Evolutionary conservation across 2,113 vertebrate genomes (phyloP).

Genomic region (Xiphophorus couchianus): DNA sequence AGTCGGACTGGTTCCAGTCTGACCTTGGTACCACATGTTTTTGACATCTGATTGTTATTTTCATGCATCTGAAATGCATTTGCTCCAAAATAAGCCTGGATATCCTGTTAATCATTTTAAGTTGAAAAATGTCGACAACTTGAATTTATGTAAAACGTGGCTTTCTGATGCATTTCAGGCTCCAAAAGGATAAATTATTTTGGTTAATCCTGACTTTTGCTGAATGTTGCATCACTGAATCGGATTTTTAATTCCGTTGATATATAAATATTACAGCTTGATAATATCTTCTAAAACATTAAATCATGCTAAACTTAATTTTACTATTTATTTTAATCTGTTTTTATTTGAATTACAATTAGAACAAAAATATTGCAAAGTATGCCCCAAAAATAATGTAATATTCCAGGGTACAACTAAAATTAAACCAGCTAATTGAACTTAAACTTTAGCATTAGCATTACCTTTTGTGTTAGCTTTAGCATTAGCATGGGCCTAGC

Average conservation of each 20-base stretch:
- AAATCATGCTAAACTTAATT: neutral
- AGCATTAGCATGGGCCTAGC: too few relatives aligned
- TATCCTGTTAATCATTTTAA: neutral
- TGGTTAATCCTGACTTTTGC: neutral
- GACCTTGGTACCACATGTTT: slow-evolving; percentile 44
- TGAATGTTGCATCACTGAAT: neutral
- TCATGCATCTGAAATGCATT: neutral
- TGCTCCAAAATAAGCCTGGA: neutral
- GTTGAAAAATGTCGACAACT: neutral
- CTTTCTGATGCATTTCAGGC: too few relatives aligned
- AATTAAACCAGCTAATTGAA: too few relatives aligned
- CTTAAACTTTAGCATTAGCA: too few relatives aligned
- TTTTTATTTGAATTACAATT: neutral
- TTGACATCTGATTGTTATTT: slow-evolving; percentile 40
- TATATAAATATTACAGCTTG: neutral
- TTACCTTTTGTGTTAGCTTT: too few relatives aligned
- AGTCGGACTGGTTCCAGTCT: slow-evolving; percentile 6
- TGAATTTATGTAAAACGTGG: neutral
- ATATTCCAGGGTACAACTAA: too few relatives aligned
- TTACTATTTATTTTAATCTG: neutral
- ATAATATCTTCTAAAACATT: neutral
- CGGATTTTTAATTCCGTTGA: neutral
- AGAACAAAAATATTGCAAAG: too few relatives aligned
- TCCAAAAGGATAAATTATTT: too few relatives aligned
- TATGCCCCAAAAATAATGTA: too few relatives aligned